Percentiles rank a stretch among this genome's conserved stretches.
Evolutionary conservation across 2,113 vertebrate species (phyloP).

Genomic region (Girardinichthys multiradiatus): DNA sequence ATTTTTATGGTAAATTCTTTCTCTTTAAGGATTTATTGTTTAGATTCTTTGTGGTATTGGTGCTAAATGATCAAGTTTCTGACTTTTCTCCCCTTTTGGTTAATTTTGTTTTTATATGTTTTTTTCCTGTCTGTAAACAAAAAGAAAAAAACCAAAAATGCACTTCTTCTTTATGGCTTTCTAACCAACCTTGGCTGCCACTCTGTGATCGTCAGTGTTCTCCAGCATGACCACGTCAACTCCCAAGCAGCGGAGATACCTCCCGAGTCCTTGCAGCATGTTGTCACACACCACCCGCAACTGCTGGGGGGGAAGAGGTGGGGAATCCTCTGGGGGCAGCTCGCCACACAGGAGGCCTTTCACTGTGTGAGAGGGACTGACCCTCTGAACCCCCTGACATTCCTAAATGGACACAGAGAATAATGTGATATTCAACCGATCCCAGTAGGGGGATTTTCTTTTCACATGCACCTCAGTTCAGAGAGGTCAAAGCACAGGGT

Average conservation of each 20-base stretch:
- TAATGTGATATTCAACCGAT: constrained; percentile 76
- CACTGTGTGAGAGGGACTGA: constrained; percentile 56
- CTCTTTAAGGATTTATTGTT: not conserved
- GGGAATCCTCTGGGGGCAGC: constrained; percentile 44
- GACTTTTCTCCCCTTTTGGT: not conserved
- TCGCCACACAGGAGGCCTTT: constrained; percentile 55
- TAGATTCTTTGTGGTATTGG: not conserved
- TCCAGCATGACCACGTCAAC: constrained; percentile 84
- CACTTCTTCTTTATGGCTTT: not conserved
- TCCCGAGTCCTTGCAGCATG: constrained; percentile 90
- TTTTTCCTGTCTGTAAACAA: not conserved
- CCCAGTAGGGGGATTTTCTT: constrained; percentile 72
- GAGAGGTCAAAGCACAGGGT: constrained; percentile 66
- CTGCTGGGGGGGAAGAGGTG: constrained; percentile 71
- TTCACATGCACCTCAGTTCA: constrained; percentile 63
- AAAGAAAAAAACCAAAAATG: not conserved
- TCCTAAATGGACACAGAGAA: constrained; percentile 77
- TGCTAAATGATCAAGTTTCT: not conserved
- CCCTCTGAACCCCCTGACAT: constrained; percentile 76
- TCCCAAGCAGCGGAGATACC: constrained; percentile 87
- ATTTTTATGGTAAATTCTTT: not conserved
- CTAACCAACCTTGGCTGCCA: constrained; percentile 83
- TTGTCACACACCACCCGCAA: constrained; percentile 88
- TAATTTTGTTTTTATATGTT: not conserved
- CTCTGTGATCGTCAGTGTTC: constrained; percentile 83